A percentile compares a stretch with the other conserved stretches of the same genome.
These are phyloP conservation scores for Grallaria varia DNA, from an alignment of 2,113 vertebrate genomes.

Conservation along the genomic window DNA sequence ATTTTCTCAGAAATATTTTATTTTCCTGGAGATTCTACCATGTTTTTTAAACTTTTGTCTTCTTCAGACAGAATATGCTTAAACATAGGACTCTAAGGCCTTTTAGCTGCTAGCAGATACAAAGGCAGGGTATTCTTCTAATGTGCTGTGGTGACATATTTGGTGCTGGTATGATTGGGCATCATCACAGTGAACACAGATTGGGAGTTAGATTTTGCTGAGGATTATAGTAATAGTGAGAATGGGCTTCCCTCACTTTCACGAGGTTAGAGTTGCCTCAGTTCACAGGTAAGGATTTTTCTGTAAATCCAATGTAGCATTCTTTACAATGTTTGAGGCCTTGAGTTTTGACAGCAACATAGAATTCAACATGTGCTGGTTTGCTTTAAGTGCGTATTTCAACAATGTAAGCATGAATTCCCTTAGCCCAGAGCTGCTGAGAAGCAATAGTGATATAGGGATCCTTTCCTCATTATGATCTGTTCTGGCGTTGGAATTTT, in stretches of 20 bases:
- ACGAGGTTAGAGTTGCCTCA: not conserved
- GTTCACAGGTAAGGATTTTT: not conserved
- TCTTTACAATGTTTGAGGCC: not conserved
- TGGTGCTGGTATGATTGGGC: not conserved
- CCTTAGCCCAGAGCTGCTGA: not conserved
- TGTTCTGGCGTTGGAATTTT: not conserved
- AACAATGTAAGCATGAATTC: not conserved
- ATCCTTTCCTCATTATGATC: not conserved
- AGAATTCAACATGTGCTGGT: not conserved
- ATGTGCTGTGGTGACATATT: not conserved
- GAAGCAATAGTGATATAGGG: not conserved
- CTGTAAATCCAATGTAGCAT: not conserved
- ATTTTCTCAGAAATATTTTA: not conserved
- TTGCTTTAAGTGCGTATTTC: not conserved
- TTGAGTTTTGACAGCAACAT: not conserved
- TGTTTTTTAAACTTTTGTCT: not conserved
- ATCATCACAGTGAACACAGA: rapidly evolving
- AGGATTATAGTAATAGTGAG: not conserved
- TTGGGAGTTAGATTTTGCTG: not conserved
- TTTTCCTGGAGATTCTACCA: not conserved
- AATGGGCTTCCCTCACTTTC: not conserved
- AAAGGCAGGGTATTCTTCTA: not conserved
- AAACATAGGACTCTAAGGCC: not conserved
- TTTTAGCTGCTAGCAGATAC: not conserved
- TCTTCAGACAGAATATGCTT: not conserved